phyloP scores from a whole-genome alignment of 2,888 invertebrate species.

The Athalia rosae region DNA sequence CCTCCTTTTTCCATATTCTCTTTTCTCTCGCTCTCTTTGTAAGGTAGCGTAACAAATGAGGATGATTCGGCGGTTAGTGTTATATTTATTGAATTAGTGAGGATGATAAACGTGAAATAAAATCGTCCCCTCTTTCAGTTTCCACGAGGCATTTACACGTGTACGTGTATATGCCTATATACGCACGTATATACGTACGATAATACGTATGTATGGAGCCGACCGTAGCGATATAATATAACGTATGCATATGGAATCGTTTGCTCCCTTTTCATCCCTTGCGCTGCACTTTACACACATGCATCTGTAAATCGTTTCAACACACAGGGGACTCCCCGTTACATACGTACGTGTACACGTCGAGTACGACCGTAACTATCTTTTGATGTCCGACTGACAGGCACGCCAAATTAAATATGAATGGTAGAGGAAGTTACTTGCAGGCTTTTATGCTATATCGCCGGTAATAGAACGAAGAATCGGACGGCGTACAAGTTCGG shows the following conservation, averaged over 20 bases:
- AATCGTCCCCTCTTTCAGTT: conserved; percentile 21
- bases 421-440: conserved; percentile 49
- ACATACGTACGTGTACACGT: not conserved
- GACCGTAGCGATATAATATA: not conserved
- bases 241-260: conserved; percentile 9
- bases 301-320: not conserved
- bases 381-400: conserved; percentile 52
- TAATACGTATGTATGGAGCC: not conserved
- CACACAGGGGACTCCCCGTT: conserved; percentile 3
- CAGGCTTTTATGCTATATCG: too few species aligned
- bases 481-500: conserved; percentile 14
- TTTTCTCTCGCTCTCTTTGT: too few species aligned
- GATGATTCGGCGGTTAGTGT: conserved; percentile 51
- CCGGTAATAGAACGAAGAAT: conserved; percentile 46
- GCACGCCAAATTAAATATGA: conserved; percentile 61
- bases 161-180: not conserved
- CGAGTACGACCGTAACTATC: conserved; percentile 39
- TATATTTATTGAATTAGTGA: conserved; percentile 59
- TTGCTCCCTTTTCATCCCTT: not conserved
- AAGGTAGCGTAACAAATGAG: conserved; percentile 55
- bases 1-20: too few species aligned
- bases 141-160: not conserved
- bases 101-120: conserved; percentile 55
- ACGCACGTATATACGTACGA: not conserved
- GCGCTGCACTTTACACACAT: not conserved